Percentiles rank a stretch among this genome's conserved stretches.
Conservation (phyloP, 1,140 invertebrate species). For the Mylabris phalerata region DNA sequence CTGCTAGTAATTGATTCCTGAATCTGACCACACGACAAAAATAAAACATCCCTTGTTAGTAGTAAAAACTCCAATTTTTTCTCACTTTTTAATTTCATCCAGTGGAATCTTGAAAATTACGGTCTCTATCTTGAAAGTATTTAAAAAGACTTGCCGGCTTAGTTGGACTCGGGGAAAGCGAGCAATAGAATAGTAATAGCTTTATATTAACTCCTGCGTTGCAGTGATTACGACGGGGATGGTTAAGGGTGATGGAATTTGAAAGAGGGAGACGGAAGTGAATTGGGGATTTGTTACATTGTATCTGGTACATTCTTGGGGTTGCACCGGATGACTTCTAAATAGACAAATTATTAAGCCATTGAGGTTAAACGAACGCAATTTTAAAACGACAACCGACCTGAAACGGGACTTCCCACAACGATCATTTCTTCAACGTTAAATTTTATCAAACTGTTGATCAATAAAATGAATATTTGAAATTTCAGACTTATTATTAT, state of each 20-base stretch:
- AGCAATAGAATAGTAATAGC: constrained; percentile 34
- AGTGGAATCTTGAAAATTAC: constrained; percentile 26
- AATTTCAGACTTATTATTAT: no score
- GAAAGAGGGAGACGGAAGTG: constrained; percentile 4
- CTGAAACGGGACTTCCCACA: no score
- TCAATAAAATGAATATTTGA: no score
- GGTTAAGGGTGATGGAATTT: constrained; percentile 9
- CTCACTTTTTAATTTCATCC: constrained; percentile 22
- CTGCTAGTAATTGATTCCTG: constrained; percentile 31
- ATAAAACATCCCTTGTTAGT: background rate
- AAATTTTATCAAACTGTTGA: no score
- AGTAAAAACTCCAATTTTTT: background rate
- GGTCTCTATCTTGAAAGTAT: constrained; percentile 18
- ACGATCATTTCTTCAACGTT: no score
- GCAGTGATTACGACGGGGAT: constrained; percentile 24
- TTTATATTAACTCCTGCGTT: constrained; percentile 32
- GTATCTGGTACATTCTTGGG: constrained; percentile 8
- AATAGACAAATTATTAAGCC: constrained; percentile 17
- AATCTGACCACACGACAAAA: background rate
- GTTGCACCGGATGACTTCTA: constrained; percentile 9
- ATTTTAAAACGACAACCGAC: constrained; percentile 1
- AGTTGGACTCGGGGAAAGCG: constrained; percentile 11
- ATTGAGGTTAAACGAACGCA: constrained; percentile 4
- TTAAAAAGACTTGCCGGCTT: constrained; percentile 23
- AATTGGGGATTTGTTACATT: constrained; percentile 6